phyloP scores from a whole-genome alignment of 2,113 vertebrate species.

The Leiothrix lutea region DNA sequence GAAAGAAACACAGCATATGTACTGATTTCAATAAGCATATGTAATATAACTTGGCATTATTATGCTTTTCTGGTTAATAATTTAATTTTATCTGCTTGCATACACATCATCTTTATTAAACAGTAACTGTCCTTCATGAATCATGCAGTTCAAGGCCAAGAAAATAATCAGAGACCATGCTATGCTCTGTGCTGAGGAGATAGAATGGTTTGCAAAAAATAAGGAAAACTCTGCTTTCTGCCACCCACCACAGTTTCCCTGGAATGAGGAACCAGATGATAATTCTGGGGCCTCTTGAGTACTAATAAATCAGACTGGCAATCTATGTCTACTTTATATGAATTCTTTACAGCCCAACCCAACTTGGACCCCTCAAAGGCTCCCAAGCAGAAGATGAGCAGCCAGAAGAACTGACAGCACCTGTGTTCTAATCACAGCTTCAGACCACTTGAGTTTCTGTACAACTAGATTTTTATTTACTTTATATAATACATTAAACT shows the following conservation, averaged over 20 bases:
- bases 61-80: constrained; percentile 4
- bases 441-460: background rate
- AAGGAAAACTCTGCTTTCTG: background rate
- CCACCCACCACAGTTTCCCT: background rate
- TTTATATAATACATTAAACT: background rate
- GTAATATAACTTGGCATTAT: constrained; percentile 9
- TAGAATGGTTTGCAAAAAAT: background rate
- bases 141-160: constrained; percentile 16
- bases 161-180: background rate
- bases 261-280: background rate
- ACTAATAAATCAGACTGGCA: background rate
- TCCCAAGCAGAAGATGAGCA: background rate
- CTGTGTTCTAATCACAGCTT: background rate
- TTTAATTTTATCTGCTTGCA: constrained; percentile 36
- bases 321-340: background rate
- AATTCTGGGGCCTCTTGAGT: background rate
- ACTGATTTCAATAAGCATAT: background rate
- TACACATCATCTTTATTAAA: constrained; percentile 13
- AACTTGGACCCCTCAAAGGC: background rate
- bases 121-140: constrained; percentile 3
- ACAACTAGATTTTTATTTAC: background rate
- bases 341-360: background rate
- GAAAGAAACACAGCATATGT: background rate
- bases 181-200: background rate
- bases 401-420: background rate